Evolutionary conservation across 1,140 invertebrate genomes (phyloP).

Genomic region (Rhynchophorus ferrugineus): DNA sequence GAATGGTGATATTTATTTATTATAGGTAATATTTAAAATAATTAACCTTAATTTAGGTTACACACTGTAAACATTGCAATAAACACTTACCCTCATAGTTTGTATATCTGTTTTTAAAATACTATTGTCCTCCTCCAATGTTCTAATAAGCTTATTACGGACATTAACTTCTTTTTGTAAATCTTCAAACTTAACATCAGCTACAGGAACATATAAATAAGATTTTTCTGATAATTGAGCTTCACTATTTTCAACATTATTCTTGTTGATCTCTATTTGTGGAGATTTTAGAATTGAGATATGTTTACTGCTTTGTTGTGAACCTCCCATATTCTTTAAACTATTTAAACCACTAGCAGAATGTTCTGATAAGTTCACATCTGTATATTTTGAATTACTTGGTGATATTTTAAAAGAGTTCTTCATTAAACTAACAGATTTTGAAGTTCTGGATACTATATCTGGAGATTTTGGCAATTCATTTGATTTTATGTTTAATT

Average conservation of each 20-base stretch:
- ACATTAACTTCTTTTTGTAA: constrained; percentile 18
- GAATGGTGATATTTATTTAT: constrained; percentile 9
- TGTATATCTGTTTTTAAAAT: constrained; percentile 29
- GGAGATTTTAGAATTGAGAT: neutral
- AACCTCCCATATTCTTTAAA: no score
- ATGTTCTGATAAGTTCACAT: no score
- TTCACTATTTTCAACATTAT: neutral
- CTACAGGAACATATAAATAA: constrained; percentile 1
- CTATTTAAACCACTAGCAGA: no score
- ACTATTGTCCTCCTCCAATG: constrained; percentile 32
- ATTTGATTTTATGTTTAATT: neutral
- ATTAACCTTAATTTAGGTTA: no score
- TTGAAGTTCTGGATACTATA: constrained; percentile 5
- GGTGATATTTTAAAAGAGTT: constrained; percentile 11
- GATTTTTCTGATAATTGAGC: constrained; percentile 1
- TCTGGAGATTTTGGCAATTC: neutral
- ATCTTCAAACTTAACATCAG: constrained; percentile 6
- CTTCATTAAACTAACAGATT: constrained; percentile 10
- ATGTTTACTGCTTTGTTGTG: no score
- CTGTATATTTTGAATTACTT: no score
- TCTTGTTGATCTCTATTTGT: neutral
- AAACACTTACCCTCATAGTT: constrained; percentile 31
- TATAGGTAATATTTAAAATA: neutral
- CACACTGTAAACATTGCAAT: no score
- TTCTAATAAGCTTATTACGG: constrained; percentile 31